Evolutionary conservation across 92 coral and sea anemone species (phyloP).

Genomic region (Zoanthus sansibaricus): DNA sequence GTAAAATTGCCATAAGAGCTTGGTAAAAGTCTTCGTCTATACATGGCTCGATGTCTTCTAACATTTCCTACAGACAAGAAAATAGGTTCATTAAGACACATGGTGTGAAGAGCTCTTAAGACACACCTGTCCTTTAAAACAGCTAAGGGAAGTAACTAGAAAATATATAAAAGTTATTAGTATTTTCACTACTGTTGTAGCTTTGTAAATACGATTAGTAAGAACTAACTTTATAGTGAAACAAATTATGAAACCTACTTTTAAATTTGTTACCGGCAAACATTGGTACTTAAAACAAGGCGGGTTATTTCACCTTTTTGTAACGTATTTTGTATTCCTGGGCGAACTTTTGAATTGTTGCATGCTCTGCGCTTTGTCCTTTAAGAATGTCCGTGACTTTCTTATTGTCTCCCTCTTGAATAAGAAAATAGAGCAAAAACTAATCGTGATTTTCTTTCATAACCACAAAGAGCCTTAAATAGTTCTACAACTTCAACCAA

Average conservation of each 20-base stretch:
- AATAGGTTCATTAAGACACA: neutral
- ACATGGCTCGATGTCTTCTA: constrained; percentile 76
- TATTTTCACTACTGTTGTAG: too few relatives aligned
- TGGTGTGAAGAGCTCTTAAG: neutral
- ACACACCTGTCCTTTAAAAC: neutral
- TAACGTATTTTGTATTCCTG: constrained; percentile 74
- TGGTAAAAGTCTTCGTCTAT: constrained; percentile 74
- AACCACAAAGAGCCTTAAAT: neutral
- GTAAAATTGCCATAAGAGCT: constrained; percentile 72
- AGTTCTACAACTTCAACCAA: too few relatives aligned
- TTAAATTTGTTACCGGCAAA: neutral
- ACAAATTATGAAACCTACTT: neutral
- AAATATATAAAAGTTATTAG: too few relatives aligned
- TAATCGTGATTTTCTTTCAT: neutral
- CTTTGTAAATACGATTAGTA: neutral
- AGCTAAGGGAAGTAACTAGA: too few relatives aligned
- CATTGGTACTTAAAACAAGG: neutral
- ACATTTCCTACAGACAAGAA: constrained; percentile 65
- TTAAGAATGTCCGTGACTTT: constrained; percentile 68
- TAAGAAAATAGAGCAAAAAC: neutral
- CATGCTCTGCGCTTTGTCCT: constrained; percentile 55
- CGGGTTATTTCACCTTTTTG: constrained; percentile 50
- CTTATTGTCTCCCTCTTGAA: constrained; percentile 69
- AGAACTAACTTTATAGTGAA: neutral
- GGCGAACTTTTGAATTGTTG: constrained; percentile 70